Base-by-base conservation (phyloP, 2,113 vertebrate species). In the Ptilonorhynchus violaceus region DNA sequence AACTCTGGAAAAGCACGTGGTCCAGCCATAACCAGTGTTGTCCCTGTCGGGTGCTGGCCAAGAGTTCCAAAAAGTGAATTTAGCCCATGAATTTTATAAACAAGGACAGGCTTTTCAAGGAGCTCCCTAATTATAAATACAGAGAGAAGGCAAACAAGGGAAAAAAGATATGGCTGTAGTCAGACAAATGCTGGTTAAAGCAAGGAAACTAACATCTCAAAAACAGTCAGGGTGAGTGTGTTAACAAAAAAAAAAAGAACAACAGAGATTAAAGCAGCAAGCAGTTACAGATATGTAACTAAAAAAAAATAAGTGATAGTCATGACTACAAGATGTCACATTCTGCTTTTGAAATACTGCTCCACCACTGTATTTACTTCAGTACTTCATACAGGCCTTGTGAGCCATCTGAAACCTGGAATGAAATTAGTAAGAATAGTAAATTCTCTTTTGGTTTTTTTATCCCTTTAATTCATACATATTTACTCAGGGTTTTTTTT, bases 141-240 rank as follows among this genome's bases (percentile, higher is more conserved):
- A 47, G 6, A 33, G 12, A 80, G 39, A 85, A 79, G 17, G 25
- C 17, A 84, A 94, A 85, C 31, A 81, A 70, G 19, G 18, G 10
- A 69, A 59, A 58, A 78, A 78, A 86, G 10, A 31, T 41, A 41
- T 11, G 18, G 8, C 3, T 4, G 1, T 11, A 76, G 11, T 82
- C 39, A 79, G 70, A 67, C 3, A 82, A 82, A 67, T 42, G 70
- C 22, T 2, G 4, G 16, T 50, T 64, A 35, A 39, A 82, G 33
- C 11, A 76, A 66, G 33, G 44, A 81, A 41, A 50, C 3, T 16
- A 64, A 52, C 11, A 30, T 33, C 30, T 74, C 56, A 66, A 18
- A 10, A 46, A 53, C 3, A 28, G 3, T 24, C 0, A 1, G 14
- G 15, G 3, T 10, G 7, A 6, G 7, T 17, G 9, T 42, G 23